Percentiles rank a stretch among this genome's conserved stretches.
phyloP scores from a whole-genome alignment of 2,797 vertebrate species.

The Ctenochaetus hawaiiensis region DNA sequence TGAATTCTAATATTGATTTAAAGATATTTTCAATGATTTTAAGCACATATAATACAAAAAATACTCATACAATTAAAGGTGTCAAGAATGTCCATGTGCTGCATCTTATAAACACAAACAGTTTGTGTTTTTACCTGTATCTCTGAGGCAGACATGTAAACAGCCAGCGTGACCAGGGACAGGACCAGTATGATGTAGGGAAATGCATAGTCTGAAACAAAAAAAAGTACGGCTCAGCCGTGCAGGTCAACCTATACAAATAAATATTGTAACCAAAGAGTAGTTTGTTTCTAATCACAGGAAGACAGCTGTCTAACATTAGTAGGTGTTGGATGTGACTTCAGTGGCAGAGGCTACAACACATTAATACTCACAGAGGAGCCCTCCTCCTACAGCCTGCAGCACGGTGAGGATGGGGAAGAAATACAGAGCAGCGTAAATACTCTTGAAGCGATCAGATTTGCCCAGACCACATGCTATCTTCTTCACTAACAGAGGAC shows the following conservation, averaged over 20 bases:
- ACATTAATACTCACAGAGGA: conserved; percentile 91
- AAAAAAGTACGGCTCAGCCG: conserved; percentile 9
- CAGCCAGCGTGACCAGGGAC: conserved; percentile 94
- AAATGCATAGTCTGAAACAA: conserved; percentile 94
- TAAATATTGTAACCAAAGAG: neutral
- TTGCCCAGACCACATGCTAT: conserved; percentile 97
- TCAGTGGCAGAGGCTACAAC: too few species aligned
- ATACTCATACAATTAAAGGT: too few species aligned
- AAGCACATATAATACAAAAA: too few species aligned
- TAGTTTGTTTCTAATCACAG: too few species aligned
- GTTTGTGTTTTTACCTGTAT: conserved; percentile 88
- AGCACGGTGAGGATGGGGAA: conserved; percentile 96
- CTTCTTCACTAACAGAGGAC: conserved; percentile 98
- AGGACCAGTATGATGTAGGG: conserved; percentile 97
- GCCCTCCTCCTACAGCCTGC: conserved; percentile 95
- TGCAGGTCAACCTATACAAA: neutral
- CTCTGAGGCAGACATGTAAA: conserved; percentile 98
- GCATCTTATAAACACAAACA: neutral
- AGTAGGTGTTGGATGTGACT: neutral
- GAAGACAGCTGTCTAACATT: too few species aligned
- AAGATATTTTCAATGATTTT: too few species aligned
- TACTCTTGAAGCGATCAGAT: conserved; percentile 95
- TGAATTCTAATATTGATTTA: too few species aligned
- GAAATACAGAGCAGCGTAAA: conserved; percentile 98
- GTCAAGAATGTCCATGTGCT: too few species aligned